Percentiles rank a stretch among this genome's conserved stretches.
Evolutionary conservation across 2,113 vertebrate species (phyloP).

Genomic region (Mirza zaza): DNA sequence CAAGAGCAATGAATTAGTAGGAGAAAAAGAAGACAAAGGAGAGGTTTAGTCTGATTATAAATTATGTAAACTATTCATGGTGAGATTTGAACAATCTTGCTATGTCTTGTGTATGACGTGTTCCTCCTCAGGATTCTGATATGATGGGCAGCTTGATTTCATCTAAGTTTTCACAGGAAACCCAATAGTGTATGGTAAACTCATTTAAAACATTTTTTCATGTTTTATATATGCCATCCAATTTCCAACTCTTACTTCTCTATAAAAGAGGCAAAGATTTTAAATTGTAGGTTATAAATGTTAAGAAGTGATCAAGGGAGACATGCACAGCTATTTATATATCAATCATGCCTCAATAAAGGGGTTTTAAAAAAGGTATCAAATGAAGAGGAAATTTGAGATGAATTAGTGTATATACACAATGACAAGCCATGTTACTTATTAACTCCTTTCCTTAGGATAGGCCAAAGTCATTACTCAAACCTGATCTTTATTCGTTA

Average conservation of each 20-base stretch:
- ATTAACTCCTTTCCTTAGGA: background rate
- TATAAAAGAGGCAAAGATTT: background rate
- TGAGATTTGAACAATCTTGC: background rate
- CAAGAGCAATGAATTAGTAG: background rate
- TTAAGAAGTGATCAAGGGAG: background rate
- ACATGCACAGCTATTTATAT: background rate
- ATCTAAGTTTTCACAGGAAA: background rate
- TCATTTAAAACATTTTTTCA: background rate
- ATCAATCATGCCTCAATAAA: background rate
- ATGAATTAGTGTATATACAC: background rate
- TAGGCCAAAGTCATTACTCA: conserved; percentile 2
- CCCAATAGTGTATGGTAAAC: background rate
- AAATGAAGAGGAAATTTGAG: background rate
- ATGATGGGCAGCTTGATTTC: background rate
- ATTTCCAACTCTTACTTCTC: background rate
- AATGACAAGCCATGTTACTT: background rate
- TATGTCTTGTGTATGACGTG: background rate
- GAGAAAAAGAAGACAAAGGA: background rate
- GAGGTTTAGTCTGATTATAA: background rate
- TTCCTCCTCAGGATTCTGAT: background rate
- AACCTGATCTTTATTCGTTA: conserved; percentile 36
- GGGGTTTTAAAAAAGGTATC: background rate
- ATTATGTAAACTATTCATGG: background rate
- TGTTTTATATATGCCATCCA: background rate
- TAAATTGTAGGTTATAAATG: background rate